Percentiles rank a stretch among this genome's conserved stretches.
Conservation (phyloP, 1,140 invertebrate species). For the Diorhabda elongata region DNA sequence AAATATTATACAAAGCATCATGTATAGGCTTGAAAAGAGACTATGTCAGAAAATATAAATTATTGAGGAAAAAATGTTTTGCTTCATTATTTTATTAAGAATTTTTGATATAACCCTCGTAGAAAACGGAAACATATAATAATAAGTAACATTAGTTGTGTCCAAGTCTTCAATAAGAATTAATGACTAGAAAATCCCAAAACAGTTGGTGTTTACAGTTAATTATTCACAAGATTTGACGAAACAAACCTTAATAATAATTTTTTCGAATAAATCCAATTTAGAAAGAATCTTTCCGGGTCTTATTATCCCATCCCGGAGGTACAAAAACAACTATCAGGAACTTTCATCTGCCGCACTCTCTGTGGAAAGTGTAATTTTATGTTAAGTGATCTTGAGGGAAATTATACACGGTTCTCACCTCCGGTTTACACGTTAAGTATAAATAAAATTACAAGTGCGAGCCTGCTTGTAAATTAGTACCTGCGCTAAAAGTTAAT, state of each 20-base stretch:
- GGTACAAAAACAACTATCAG: conserved; percentile 16
- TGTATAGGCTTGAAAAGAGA: too few species aligned
- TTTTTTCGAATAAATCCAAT: conserved; percentile 8
- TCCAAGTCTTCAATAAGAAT: too few species aligned
- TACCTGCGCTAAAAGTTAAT: conserved; percentile 32
- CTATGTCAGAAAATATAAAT: too few species aligned
- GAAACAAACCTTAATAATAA: background rate
- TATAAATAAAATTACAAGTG: conserved; percentile 34
- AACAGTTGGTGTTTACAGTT: too few species aligned
- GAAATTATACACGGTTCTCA: conserved; percentile 33
- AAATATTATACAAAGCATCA: too few species aligned
- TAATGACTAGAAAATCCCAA: too few species aligned
- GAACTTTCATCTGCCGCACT: conserved; percentile 11
- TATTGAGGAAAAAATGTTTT: too few species aligned
- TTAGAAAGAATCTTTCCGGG: background rate
- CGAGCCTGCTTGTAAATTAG: conserved; percentile 24
- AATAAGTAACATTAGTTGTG: too few species aligned
- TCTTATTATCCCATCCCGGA: conserved; percentile 8
- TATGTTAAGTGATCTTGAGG: conserved; percentile 36
- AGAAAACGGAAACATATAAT: too few species aligned
- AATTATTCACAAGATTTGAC: background rate
- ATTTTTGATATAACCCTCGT: too few species aligned
- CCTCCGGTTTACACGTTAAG: conserved; percentile 23
- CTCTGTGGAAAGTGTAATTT: conserved; percentile 29
- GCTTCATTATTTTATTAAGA: too few species aligned